Percentiles rank a stretch among this genome's conserved stretches.
These are phyloP conservation scores for Falco cherrug DNA, from an alignment of 2,797 vertebrate species.

Conservation along the genomic window DNA sequence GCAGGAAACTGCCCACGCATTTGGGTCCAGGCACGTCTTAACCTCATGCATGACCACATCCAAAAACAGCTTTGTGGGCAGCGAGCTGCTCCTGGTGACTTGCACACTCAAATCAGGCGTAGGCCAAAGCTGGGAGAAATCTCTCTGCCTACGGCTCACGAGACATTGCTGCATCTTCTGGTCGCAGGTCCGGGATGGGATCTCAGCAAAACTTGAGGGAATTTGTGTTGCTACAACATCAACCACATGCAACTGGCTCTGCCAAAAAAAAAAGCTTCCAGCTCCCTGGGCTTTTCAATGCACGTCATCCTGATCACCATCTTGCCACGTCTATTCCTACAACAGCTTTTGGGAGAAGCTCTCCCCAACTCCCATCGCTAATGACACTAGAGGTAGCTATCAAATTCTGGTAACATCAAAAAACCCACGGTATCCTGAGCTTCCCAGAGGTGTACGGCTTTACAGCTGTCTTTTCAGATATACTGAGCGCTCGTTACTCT, in stretches of 20 bases:
- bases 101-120: slow-evolving; percentile 13
- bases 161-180: slow-evolving; percentile 39
- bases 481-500: slow-evolving; percentile 20
- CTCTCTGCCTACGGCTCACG: neutral
- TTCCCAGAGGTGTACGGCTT: neutral
- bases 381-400: neutral
- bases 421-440: neutral
- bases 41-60: slow-evolving; percentile 44
- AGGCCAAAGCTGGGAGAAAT: slow-evolving; percentile 41
- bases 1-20: slow-evolving; percentile 20
- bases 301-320: neutral
- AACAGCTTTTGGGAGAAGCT: neutral
- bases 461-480: neutral
- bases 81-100: slow-evolving; percentile 63
- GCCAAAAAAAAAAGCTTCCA: slow-evolving; percentile 28
- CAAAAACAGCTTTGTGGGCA: slow-evolving; percentile 45
- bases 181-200: neutral
- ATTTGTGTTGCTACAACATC: slow-evolving; percentile 3
- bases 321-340: slow-evolving; percentile 6
- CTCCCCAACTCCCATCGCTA: neutral
- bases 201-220: slow-evolving; percentile 26
- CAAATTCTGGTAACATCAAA: neutral
- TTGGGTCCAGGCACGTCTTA: slow-evolving; percentile 50
- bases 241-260: neutral
- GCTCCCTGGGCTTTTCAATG: neutral